These are phyloP conservation scores for Beris chalybata DNA, from an alignment of 2,888 invertebrate genomes.

Conservation along the genomic window DNA sequence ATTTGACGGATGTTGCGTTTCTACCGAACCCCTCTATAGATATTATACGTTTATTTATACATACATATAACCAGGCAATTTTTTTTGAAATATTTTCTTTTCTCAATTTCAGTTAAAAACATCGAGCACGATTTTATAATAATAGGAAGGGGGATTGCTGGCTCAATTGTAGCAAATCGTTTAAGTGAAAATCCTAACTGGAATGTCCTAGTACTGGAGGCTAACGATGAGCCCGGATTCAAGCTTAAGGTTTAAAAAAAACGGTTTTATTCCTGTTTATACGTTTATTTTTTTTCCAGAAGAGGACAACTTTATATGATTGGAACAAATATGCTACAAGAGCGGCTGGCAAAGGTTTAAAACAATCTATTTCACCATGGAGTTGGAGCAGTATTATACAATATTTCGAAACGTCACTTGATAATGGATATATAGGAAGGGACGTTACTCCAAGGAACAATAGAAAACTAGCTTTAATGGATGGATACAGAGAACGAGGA, in stretches of 20 bases:
- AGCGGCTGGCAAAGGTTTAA: constrained; percentile 16
- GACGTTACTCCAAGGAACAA: no score
- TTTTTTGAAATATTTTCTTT: no score
- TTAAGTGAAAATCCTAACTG: constrained; percentile 77
- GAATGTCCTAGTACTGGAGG: constrained; percentile 80
- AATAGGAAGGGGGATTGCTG: constrained; percentile 59
- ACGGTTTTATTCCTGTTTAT: no score
- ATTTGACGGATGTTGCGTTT: no score
- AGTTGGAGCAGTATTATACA: no score
- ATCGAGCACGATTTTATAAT: constrained; percentile 54
- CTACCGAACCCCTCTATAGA: no score
- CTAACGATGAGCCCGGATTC: constrained; percentile 68
- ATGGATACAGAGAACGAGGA: background rate
- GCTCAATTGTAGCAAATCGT: constrained; percentile 78
- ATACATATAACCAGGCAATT: no score
- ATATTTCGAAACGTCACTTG: no score
- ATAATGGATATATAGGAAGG: no score
- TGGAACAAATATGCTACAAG: constrained; percentile 32
- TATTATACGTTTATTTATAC: no score
- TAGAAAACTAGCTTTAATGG: background rate
- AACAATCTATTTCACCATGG: no score
- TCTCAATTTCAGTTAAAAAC: constrained; percentile 46
- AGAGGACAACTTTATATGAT: background rate
- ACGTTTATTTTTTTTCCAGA: no score
- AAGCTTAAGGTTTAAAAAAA: constrained; percentile 50